Percentiles rank a stretch among this genome's conserved stretches.
Conservation (phyloP, 2,113 vertebrate genomes). For the Danionella cerebrum region DNA sequence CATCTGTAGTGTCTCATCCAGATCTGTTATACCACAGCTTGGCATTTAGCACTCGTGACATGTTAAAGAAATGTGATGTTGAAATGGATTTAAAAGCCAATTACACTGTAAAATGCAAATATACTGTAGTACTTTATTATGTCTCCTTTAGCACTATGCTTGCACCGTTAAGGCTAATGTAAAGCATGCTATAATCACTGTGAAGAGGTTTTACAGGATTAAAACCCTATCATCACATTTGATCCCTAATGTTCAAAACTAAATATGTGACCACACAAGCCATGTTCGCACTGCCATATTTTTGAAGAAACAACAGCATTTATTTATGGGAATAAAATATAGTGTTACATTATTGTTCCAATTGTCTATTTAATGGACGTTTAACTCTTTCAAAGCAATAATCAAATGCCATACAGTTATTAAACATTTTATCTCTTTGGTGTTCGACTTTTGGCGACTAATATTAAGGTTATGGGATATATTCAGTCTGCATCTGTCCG, state of each 20-base stretch:
- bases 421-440: neutral
- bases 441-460: neutral
- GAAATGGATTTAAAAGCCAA: constrained; percentile 5
- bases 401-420: neutral
- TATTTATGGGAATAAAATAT: neutral
- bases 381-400: neutral
- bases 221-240: neutral
- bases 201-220: neutral
- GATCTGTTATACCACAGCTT: neutral
- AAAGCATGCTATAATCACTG: constrained; percentile 14
- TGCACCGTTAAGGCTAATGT: neutral
- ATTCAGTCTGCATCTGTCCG: neutral
- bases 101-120: neutral
- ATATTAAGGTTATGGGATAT: neutral
- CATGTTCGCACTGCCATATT: neutral
- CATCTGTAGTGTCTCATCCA: neutral
- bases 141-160: neutral
- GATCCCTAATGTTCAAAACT: neutral
- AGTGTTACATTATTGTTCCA: neutral
- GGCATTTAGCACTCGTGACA: neutral
- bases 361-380: neutral
- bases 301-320: neutral
- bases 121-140: constrained; percentile 6
- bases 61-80: neutral
- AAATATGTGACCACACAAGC: neutral